Base-by-base conservation (phyloP, 2,888 invertebrate genomes). In the Phasia obesa region DNA sequence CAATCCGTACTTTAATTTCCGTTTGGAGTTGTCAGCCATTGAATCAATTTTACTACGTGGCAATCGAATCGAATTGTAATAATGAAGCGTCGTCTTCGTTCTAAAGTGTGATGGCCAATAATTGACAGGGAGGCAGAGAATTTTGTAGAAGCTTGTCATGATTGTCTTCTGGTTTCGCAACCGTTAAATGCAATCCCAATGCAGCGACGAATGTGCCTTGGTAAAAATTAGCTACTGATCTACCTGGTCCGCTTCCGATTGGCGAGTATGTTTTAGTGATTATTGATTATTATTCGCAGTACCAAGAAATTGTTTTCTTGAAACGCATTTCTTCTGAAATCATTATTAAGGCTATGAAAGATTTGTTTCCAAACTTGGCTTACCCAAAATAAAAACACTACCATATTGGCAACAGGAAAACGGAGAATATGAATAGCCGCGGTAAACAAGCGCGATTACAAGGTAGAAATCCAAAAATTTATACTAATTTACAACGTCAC, bases 331-430 rank as follows among this genome's bases (percentile, higher is more conserved):
- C 76, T 19, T 81, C 65, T 25, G 76, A 76, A n/a, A n/a, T 27
- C 60, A 60, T 81, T 65, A 81, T 81, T 38, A 81, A 71, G 35
- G 64, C 70, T 4, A 73, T 80, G 67, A 59, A 55, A n/a, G 62
- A 81, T 78, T 83, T 38, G 83, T 83, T 23, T 80, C 55, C n/a
- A 75, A 38, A 59, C 60, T 83, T 53, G 83, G 81, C 0, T 78
- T 75, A 74, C 82, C 84, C 21, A 75, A 62, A 55, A 74, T 84
- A 38, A 84, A 67, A 70, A 81, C 84, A 17, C 82, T 77, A 19
- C 85, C 85, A 1, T 9, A n/a, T n/a, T n/a, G n/a, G n/a, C n/a
- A n/a, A n/a, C 70, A 80, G 49, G 71, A 76, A 17, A 82, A 85
- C 38, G 83, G 69, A 13, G 17, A 84, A 81, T n/a, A n/a, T n/a